Percentiles rank a stretch among this genome's conserved stretches.
These are phyloP conservation scores for Parnassius mnemosyne DNA, from an alignment of 2,888 invertebrate genomes.

Conservation along the genomic window DNA sequence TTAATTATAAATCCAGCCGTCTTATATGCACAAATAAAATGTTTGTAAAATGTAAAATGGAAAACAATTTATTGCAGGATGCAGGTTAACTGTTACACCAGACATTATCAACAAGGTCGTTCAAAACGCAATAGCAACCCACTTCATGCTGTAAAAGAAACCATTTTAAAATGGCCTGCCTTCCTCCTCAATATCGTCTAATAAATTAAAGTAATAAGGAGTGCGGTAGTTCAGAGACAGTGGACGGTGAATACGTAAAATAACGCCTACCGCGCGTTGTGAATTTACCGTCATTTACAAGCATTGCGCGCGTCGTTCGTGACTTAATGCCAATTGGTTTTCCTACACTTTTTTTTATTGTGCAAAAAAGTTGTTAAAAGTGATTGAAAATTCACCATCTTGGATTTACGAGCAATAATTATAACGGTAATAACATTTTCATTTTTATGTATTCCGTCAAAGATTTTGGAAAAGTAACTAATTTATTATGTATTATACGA, in stretches of 20 bases:
- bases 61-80: conserved; percentile 24
- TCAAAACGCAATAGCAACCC: conserved; percentile 29
- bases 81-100: conserved; percentile 25
- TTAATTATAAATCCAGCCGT: too few relatives aligned
- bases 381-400: background rate
- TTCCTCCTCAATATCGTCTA: conserved; percentile 17
- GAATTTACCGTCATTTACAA: conserved; percentile 56
- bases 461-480: too few relatives aligned
- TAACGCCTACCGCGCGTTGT: conserved; percentile 47
- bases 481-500: too few relatives aligned
- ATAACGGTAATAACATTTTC: conserved; percentile 17
- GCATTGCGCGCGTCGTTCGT: conserved; percentile 56
- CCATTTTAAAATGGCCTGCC: conserved; percentile 33
- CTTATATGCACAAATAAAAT: too few relatives aligned
- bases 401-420: conserved; percentile 8
- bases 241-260: conserved; percentile 55
- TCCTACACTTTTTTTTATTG: conserved; percentile 19
- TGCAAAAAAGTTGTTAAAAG: conserved; percentile 11
- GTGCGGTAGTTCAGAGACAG: conserved; percentile 41
- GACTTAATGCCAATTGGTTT: conserved; percentile 34
- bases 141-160: conserved; percentile 31
- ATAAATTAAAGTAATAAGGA: conserved; percentile 26
- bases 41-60: background rate
- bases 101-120: conserved; percentile 42
- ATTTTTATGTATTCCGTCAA: background rate